Evolutionary conservation across 1,140 invertebrate species (phyloP), one percentile per base, ranked within the genome.

Genomic region (Spodoptera litura): DNA sequence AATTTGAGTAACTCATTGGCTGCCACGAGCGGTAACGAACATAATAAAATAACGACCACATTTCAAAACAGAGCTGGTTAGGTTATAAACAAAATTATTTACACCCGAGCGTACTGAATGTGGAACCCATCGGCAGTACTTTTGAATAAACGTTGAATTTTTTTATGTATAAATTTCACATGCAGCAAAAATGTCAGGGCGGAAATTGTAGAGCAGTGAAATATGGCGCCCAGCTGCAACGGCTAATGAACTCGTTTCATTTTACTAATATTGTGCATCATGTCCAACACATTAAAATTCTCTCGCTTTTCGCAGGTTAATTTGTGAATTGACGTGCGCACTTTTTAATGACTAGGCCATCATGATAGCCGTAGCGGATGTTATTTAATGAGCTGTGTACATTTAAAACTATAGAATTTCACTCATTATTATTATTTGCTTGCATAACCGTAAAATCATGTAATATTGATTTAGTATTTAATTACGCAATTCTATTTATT

Each of bases 241-340:
- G 70, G 78, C 86, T 87, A 89, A 89, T 89, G 87, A 88, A 87
- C 81, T 78, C 83, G 78, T 80, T 88, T 87, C 85, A 85, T 87
- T 82, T 82, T 84, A 81, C 80, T 84, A 86, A 86, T 89, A 84
- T 85, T 85, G 78, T 83, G 83, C 82, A 83, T 87, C 81, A 84
- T 84, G 80, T 82, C 78, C 79, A 64, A 66, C 78, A 82, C 83
- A 84, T 81, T 84, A 80, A 83, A 84, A 83, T 79, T 83, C 76
- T 80, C 56, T 77, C 73, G 70, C 64, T 79, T 72, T 70, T 31
- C 51, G 56, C 38, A 51, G 59, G 73, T 64, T 75, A 62, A 64
- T 64, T 75, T 75, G 58, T 64, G 53, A 75, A 61, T 62, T 75
- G 72, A 49, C 55, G 15, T 58, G 55, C 71, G 71, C 58, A 72